These are phyloP conservation scores for Mesocentrotus franciscanus DNA, from an alignment of 53 echinoderm and acorn worm species.

Conservation along the genomic window DNA sequence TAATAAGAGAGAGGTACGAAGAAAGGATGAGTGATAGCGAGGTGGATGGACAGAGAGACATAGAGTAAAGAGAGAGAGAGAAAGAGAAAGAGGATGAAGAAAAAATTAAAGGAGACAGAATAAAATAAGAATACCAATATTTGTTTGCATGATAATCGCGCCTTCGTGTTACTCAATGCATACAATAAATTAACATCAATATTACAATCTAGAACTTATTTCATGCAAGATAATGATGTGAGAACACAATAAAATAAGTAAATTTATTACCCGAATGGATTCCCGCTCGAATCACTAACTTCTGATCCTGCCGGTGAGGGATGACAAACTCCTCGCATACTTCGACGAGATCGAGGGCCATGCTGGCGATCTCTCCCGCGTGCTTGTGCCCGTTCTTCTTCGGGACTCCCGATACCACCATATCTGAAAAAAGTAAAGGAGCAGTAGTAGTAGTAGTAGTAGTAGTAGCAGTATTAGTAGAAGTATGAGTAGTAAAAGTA, in stretches of 20 bases:
- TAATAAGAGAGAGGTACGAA: not conserved
- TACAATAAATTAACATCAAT: not conserved
- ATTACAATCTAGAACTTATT: not conserved
- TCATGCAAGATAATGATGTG: not conserved
- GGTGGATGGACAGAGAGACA: not conserved
- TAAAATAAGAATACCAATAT: no score
- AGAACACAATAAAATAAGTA: not conserved
- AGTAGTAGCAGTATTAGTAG: not conserved
- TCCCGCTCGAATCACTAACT: conserved; percentile 93
- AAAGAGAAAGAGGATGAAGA: not conserved
- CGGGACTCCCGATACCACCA: conserved; percentile 98
- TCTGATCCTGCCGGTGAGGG: conserved; percentile 91
- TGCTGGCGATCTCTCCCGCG: conserved; percentile 96
- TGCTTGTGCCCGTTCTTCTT: conserved; percentile 88
- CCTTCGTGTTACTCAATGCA: no score
- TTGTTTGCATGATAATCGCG: no score
- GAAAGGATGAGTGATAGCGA: not conserved
- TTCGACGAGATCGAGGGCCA: conserved; percentile 96
- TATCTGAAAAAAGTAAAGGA: conserved; percentile 71
- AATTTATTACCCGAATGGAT: conserved; percentile 91
- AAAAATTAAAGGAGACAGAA: no score
- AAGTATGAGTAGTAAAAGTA: not conserved
- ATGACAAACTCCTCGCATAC: conserved; percentile 97
- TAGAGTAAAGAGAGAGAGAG: not conserved
- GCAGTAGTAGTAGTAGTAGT: not conserved